Conservation (phyloP, 92 coral and sea anemone species). For the Umimayanthus chanpuru region DNA sequence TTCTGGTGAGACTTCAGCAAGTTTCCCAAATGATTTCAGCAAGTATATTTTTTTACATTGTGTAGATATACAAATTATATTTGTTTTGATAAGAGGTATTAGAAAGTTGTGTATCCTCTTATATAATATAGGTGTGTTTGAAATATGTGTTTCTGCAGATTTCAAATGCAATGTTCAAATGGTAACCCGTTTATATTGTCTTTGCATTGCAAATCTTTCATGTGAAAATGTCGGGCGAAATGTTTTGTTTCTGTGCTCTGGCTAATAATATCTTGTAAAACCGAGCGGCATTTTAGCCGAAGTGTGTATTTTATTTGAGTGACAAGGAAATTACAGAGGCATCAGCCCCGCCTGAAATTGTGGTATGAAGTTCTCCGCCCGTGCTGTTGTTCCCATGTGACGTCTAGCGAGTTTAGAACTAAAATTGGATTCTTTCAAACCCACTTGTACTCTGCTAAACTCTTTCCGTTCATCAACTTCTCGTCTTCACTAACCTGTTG, state of each 20-base stretch:
- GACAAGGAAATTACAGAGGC: slow-evolving; percentile 39
- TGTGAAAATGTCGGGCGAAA: neutral
- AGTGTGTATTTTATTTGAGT: slow-evolving; percentile 33
- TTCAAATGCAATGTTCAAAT: neutral
- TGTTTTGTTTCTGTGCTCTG: slow-evolving; percentile 6
- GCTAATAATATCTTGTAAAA: slow-evolving; percentile 23
- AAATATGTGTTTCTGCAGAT: neutral
- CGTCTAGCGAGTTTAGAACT: slow-evolving; percentile 24
- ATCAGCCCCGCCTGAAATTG: slow-evolving; percentile 30
- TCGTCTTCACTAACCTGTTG: slow-evolving; percentile 2
- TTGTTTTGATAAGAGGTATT: slow-evolving; percentile 5
- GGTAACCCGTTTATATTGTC: neutral
- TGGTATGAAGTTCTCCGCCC: slow-evolving; percentile 42
- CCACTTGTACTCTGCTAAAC: slow-evolving; percentile 15
- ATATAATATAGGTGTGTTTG: neutral
- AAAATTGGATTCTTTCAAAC: slow-evolving; percentile 23
- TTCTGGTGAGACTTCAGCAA: neutral
- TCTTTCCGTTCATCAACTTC: slow-evolving; percentile 3
- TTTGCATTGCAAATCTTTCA: neutral
- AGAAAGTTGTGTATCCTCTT: neutral
- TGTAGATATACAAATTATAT: neutral
- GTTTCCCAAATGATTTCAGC: neutral
- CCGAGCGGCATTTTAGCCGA: slow-evolving; percentile 31
- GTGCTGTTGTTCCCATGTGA: slow-evolving; percentile 18
- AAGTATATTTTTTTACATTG: neutral